phyloP scores from a whole-genome alignment of 2,888 invertebrate species.

The Drosophila nr. perissopoda region DNA sequence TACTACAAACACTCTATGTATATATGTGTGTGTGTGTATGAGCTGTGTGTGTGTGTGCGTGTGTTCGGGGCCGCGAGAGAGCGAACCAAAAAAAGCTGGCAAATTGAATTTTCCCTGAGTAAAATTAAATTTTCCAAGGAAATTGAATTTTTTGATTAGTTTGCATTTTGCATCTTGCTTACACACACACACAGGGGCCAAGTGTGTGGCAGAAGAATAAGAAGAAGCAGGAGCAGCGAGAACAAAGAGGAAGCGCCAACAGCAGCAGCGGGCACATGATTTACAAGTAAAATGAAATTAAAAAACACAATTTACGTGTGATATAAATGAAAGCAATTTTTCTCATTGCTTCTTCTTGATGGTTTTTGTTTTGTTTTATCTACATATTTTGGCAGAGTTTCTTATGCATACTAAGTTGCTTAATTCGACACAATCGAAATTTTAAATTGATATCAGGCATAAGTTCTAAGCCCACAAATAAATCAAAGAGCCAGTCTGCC shows the following conservation, averaged over 20 bases:
- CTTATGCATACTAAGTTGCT: slow-evolving; percentile 39
- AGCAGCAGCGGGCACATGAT: slow-evolving; percentile 57
- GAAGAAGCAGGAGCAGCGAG: slow-evolving; percentile 34
- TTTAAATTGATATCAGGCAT: slow-evolving; percentile 47
- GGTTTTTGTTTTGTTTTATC: slow-evolving; percentile 14
- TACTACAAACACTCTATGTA: slow-evolving; percentile 40
- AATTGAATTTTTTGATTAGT: slow-evolving; percentile 83
- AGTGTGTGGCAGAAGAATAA: slow-evolving; percentile 9
- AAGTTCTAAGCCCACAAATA: slow-evolving; percentile 48
- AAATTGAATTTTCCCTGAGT: slow-evolving; percentile 80
- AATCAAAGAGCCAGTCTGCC: slow-evolving; percentile 57
- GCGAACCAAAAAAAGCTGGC: slow-evolving; percentile 63
- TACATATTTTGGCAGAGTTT: slow-evolving; percentile 30
- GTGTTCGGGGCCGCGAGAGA: slow-evolving; percentile 38
- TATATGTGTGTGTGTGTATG: slow-evolving; percentile 11
- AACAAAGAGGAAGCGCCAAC: slow-evolving; percentile 35
- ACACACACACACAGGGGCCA: slow-evolving; percentile 43
- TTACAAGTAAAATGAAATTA: slow-evolving; percentile 81
- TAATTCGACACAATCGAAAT: slow-evolving; percentile 43
- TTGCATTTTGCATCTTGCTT: slow-evolving; percentile 82
- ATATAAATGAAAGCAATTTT: slow-evolving; percentile 53
- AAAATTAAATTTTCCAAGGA: slow-evolving; percentile 81
- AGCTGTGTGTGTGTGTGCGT: slow-evolving; percentile 19
- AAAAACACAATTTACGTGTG: slow-evolving; percentile 57
- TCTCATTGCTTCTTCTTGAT: slow-evolving; percentile 8